phyloP scores from a whole-genome alignment of 2,113 vertebrate genomes.

The Sinocyclocheilus rhinocerous region DNA sequence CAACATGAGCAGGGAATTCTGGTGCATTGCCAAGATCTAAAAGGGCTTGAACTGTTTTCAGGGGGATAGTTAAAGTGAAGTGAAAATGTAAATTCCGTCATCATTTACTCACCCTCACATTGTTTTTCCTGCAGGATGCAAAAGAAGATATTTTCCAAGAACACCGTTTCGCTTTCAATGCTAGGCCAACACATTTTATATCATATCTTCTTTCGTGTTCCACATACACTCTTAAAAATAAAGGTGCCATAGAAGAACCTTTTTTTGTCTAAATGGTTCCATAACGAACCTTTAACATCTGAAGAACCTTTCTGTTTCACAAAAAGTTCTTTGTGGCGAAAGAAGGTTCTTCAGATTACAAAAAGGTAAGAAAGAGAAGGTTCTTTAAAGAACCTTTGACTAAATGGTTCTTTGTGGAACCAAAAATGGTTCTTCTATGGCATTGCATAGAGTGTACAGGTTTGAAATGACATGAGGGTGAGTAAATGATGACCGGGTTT shows the following conservation, averaged over 20 bases:
- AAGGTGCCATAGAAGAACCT: too few relatives aligned
- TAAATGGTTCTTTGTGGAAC: too few relatives aligned
- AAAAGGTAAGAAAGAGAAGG: too few relatives aligned
- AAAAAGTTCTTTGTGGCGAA: too few relatives aligned
- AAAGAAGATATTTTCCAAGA: background rate
- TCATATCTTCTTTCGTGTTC: background rate
- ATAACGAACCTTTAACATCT: too few relatives aligned
- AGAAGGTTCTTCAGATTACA: too few relatives aligned
- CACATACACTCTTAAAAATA: background rate
- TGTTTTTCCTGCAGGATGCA: background rate
- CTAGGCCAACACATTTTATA: background rate
- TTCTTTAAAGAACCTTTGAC: too few relatives aligned
- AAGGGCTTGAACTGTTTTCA: background rate
- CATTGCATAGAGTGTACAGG: too few relatives aligned
- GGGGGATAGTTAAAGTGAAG: background rate
- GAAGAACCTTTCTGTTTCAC: too few relatives aligned
- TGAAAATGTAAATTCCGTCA: background rate
- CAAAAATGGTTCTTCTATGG: too few relatives aligned
- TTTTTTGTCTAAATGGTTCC: too few relatives aligned
- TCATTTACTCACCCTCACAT: too few relatives aligned
- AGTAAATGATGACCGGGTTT: background rate
- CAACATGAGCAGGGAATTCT: constrained; percentile 36
- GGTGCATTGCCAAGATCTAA: background rate
- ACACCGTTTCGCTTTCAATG: background rate
- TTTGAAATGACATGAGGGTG: background rate